These are phyloP conservation scores for Kryphioiulus occultus DNA, from an alignment of 2,888 invertebrate genomes.

Conservation along the genomic window DNA sequence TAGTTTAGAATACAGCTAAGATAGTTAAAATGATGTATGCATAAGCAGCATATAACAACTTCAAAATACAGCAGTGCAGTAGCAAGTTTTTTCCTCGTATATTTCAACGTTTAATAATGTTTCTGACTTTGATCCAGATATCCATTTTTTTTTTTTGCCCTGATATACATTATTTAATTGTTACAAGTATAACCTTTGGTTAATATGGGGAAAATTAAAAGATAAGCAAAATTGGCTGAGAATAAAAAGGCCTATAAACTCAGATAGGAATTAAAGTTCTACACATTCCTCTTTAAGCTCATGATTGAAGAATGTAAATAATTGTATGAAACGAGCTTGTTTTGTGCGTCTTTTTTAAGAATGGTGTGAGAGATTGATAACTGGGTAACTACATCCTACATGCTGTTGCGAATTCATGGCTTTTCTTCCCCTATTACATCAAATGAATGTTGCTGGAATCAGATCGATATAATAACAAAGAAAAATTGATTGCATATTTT, in stretches of 20 bases:
- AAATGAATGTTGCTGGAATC: conserved; percentile 1
- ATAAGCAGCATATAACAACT: no score
- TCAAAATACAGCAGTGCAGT: no score
- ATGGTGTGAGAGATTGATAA: neutral
- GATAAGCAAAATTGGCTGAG: neutral
- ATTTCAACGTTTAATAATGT: no score
- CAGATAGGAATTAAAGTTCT: neutral
- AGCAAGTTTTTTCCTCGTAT: no score
- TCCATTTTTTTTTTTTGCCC: no score
- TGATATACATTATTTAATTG: no score
- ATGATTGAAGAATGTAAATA: neutral
- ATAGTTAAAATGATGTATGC: neutral
- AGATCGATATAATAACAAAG: conserved; percentile 20
- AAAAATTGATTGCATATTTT: conserved; percentile 29
- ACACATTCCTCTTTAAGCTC: neutral
- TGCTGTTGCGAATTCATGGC: neutral
- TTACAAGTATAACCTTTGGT: no score
- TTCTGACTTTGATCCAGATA: no score
- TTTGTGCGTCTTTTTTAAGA: neutral
- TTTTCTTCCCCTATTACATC: neutral
- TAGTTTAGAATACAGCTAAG: neutral
- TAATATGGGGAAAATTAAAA: no score
- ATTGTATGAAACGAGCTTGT: neutral
- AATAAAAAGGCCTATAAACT: neutral
- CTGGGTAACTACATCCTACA: neutral